Evolutionary conservation across 2,888 invertebrate species (phyloP).

Genomic region (Pseudococcus viburni): DNA sequence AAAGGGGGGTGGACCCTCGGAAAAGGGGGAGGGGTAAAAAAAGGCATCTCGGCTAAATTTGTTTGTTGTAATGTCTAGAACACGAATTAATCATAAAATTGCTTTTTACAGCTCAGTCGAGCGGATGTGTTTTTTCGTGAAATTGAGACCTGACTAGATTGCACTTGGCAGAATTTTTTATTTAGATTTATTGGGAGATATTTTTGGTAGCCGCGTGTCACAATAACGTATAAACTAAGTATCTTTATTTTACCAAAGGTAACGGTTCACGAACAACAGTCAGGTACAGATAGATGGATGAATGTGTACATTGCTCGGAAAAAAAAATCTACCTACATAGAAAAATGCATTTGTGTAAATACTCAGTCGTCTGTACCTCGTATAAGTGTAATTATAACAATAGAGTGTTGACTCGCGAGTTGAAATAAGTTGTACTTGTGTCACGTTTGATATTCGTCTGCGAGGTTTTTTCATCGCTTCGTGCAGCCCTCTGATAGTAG

Average conservation of each 20-base stretch:
- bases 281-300: neutral
- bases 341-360: slow-evolving; percentile 57
- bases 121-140: too few species aligned
- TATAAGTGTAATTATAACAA: slow-evolving; percentile 56
- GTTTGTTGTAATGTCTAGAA: too few species aligned
- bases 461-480: slow-evolving; percentile 7
- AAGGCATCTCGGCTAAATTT: too few species aligned
- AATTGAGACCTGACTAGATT: too few species aligned
- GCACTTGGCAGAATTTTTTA: neutral
- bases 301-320: neutral
- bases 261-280: slow-evolving; percentile 23
- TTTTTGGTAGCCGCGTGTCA: neutral
- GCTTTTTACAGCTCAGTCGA: too few species aligned
- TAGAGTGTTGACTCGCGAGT: slow-evolving; percentile 19
- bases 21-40: too few species aligned
- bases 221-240: neutral
- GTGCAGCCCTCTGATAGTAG: neutral
- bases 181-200: neutral
- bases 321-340: neutral
- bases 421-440: slow-evolving; percentile 36
- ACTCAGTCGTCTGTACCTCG: neutral
- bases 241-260: slow-evolving; percentile 39
- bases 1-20: too few species aligned
- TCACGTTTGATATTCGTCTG: slow-evolving; percentile 60
- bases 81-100: too few species aligned